A percentile compares a stretch with the other conserved stretches of the same genome.
Conservation (phyloP, 2,113 vertebrate genomes). For the Siniperca knerii region DNA sequence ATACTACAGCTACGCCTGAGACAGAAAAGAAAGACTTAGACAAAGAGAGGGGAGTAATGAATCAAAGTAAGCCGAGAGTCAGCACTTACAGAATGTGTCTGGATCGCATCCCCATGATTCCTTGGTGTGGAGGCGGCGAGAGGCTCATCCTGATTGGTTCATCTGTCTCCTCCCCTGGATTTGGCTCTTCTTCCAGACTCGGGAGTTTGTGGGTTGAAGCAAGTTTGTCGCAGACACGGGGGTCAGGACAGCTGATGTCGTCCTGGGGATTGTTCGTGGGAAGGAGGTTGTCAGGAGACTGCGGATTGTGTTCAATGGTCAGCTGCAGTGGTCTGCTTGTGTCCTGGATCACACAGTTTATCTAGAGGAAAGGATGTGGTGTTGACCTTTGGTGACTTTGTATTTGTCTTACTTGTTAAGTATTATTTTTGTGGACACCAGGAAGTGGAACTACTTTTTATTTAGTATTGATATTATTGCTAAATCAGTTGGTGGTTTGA, state of each 20-base stretch:
- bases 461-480: neutral
- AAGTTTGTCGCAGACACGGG: conserved; percentile 50
- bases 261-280: conserved; percentile 28
- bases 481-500: neutral
- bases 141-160: conserved; percentile 72
- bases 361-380: conserved; percentile 77
- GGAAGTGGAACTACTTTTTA: neutral
- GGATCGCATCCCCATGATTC: conserved; percentile 66
- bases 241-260: conserved; percentile 19
- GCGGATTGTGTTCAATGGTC: conserved; percentile 94
- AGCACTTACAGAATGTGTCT: conserved; percentile 84
- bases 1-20: conserved; percentile 95
- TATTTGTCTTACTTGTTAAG: neutral
- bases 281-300: conserved; percentile 54
- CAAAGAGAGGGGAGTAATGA: neutral
- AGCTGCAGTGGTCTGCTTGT: conserved; percentile 92
- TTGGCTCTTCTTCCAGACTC: conserved; percentile 75
- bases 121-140: conserved; percentile 64
- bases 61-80: neutral
- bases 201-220: conserved; percentile 59
- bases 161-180: conserved; percentile 64
- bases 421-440: neutral
- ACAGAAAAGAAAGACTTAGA: conserved; percentile 14
- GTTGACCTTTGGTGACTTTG: neutral
- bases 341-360: conserved; percentile 91